Evolutionary conservation across 1,140 invertebrate species (phyloP).

Genomic region (Drosophila kepulauana): DNA sequence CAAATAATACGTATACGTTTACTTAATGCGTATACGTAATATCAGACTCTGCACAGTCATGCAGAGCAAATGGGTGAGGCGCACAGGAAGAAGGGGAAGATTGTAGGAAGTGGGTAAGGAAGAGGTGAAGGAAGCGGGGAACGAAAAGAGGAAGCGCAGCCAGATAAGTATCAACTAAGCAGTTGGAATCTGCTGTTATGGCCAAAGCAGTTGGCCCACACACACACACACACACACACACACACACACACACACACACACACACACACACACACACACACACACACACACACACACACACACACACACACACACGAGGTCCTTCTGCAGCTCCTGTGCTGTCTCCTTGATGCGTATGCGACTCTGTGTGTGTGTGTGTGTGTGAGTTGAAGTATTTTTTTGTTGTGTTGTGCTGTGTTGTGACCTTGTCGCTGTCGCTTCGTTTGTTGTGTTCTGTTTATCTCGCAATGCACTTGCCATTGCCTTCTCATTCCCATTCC

Average conservation of each 20-base stretch:
- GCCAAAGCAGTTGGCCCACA: conserved; percentile 60
- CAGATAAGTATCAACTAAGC: conserved; percentile 79
- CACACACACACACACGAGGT: conserved; percentile 3
- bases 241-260: conserved; percentile 1
- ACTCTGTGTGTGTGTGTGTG: conserved; percentile 21
- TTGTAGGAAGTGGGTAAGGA: too few relatives aligned
- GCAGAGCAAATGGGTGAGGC: background rate
- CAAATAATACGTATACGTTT: conserved; percentile 76
- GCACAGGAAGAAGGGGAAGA: background rate
- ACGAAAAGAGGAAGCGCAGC: conserved; percentile 3
- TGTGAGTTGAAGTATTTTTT: conserved; percentile 1
- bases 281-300: conserved; percentile 41
- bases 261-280: conserved; percentile 37
- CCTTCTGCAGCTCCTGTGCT: conserved; percentile 13
- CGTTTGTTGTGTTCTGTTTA: conserved; percentile 74
- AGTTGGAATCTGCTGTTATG: conserved; percentile 77
- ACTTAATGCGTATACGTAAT: conserved; percentile 62
- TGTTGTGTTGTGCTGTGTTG: background rate
- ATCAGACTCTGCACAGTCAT: conserved; percentile 18
- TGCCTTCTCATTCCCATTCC: background rate
- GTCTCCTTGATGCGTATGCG: conserved; percentile 27
- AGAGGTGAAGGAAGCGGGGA: background rate
- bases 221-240: conserved; percentile 10
- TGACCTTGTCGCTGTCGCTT: conserved; percentile 62
- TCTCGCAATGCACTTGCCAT: conserved; percentile 70